Base-by-base conservation (phyloP, 2,113 vertebrate species). In the Oxyruncus cristatus region DNA sequence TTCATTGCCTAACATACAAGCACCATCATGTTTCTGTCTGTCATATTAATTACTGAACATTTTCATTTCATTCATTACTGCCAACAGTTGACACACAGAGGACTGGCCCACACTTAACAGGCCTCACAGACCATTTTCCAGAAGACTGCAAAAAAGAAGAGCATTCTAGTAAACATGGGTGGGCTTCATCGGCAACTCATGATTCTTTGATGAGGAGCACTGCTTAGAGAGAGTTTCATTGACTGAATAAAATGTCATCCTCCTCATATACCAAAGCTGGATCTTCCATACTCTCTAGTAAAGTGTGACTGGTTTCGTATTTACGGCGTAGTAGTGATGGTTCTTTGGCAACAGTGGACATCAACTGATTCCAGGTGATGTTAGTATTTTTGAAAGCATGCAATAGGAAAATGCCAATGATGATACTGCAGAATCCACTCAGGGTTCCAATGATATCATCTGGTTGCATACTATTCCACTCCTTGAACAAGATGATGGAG, bases 401-500 rank as follows among this genome's bases (percentile, higher is more conserved):
- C 41, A 98, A 30, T 2, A 98, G 97, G 84, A 98, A 98, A 89
- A 98, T 98, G 42, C 98, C 98, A 73, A 97, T 98, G 88, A 98
- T 97, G 61, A 98, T 98, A 39, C 93, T 98, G 77, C 97, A 92
- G 91, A 98, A 98, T 32, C 98, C 98, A 86, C 97, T 98, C 66
- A 98, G 63, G 50, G 97, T 98, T 35, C 98, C 98, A 8, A 98
- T 92, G 70, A 98, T 92, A 70, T 98, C 98, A 26, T 94, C 89
- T 35, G 74, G 65, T 8, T 95, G 93, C 98, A 98, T 98, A 53
- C 96, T 97, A 28, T 96, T 98, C 98, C 98, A 98, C 93, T 98
- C 98, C 85, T 98, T 98, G 97, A 98, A 98, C 59, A 98, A 91
- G 88, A 98, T 98, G 82, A 97, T 93, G 1, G 98, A 98, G 93